Conservation (phyloP, 2,113 vertebrate genomes). For the Ancistrus triradiatus region DNA sequence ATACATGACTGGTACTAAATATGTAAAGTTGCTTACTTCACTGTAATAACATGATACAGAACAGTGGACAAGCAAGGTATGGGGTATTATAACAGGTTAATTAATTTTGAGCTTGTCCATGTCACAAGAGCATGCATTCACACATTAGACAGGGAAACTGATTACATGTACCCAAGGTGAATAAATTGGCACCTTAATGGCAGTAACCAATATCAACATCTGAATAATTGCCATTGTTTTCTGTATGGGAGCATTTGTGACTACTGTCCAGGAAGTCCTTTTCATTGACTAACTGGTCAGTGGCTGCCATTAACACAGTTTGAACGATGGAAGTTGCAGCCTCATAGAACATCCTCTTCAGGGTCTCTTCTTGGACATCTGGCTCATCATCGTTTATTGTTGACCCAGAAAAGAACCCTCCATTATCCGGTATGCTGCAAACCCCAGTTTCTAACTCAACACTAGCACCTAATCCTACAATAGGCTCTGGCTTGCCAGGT, state of each 20-base stretch:
- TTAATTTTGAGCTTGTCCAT: slow-evolving; percentile 11
- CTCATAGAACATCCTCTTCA: slow-evolving; percentile 62
- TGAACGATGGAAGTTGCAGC: slow-evolving; percentile 67
- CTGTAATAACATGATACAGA: background rate
- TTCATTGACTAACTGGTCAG: slow-evolving; percentile 67
- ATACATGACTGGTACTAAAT: too few relatives aligned
- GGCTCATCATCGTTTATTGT: slow-evolving; percentile 32
- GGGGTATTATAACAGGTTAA: slow-evolving; percentile 4
- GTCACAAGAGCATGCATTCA: slow-evolving; percentile 8
- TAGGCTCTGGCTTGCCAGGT: slow-evolving; percentile 46
- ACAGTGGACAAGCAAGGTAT: too few relatives aligned
- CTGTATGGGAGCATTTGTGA: slow-evolving; percentile 42
- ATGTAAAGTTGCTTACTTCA: too few relatives aligned
- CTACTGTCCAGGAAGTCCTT: slow-evolving; percentile 52
- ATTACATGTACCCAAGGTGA: background rate
- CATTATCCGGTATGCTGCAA: slow-evolving; percentile 48
- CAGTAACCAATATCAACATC: slow-evolving; percentile 39
- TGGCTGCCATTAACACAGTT: slow-evolving; percentile 60
- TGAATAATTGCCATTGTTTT: slow-evolving; percentile 35
- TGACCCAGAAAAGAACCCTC: slow-evolving; percentile 42
- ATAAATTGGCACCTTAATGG: slow-evolving; percentile 5
- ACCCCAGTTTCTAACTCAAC: slow-evolving; percentile 42
- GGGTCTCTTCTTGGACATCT: slow-evolving; percentile 50
- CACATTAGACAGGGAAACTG: too few relatives aligned
- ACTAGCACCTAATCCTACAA: slow-evolving; percentile 42